Evolutionary conservation across 2,797 vertebrate species (phyloP).

Genomic region (Pogonophryne albipinna): DNA sequence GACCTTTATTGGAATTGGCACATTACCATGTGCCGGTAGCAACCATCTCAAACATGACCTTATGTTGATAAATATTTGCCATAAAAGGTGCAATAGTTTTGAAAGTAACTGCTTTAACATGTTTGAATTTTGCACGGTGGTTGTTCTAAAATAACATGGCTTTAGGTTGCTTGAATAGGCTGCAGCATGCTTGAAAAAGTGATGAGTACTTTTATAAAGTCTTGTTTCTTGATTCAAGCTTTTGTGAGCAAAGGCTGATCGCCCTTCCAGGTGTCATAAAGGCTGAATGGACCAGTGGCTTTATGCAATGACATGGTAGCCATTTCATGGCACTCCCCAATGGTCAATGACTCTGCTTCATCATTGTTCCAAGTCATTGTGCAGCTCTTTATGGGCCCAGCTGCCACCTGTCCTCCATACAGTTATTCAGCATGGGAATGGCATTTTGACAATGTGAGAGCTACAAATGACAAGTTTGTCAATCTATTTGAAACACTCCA

Average conservation of each 20-base stretch:
- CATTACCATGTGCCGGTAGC: constrained; percentile 62
- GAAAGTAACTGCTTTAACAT: constrained; percentile 36
- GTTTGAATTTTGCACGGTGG: constrained; percentile 1
- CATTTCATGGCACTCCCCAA: constrained; percentile 78
- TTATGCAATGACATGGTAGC: constrained; percentile 79
- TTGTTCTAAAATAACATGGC: constrained; percentile 15
- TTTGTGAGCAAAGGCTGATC: constrained; percentile 73
- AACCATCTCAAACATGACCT: constrained; percentile 63
- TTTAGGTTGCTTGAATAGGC: constrained; percentile 1
- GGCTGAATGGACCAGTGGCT: constrained; percentile 77
- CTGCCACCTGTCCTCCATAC: constrained; percentile 83
- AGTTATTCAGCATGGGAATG: constrained; percentile 69
- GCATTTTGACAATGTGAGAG: constrained; percentile 65
- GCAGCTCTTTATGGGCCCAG: constrained; percentile 80
- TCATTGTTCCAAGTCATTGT: constrained; percentile 85
- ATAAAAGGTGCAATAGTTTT: constrained; percentile 49
- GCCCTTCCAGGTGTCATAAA: constrained; percentile 79
- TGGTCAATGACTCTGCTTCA: constrained; percentile 81
- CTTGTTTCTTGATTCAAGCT: constrained; percentile 62
- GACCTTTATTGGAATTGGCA: constrained; percentile 70
- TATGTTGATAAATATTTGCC: constrained; percentile 62
- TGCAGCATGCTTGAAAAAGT: constrained; percentile 24
- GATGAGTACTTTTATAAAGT: constrained; percentile 48
- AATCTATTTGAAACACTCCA: constrained; percentile 55
- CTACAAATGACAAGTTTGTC: constrained; percentile 66